These are phyloP conservation scores for Drosophila pandora DNA, from an alignment of 1,140 invertebrate species.

Conservation along the genomic window DNA sequence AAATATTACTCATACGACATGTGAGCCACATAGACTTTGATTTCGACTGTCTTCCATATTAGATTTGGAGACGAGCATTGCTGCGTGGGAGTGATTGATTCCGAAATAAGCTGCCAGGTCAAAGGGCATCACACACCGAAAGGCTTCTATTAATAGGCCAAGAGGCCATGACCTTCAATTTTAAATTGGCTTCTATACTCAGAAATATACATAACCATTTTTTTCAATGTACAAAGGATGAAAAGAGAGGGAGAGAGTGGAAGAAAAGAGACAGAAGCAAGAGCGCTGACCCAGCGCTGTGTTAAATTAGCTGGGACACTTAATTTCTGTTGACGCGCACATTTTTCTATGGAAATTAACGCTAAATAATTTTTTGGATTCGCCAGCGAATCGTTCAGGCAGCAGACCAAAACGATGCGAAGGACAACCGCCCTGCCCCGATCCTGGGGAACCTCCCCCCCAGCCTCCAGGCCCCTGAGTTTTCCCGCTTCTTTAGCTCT, in stretches of 20 bases:
- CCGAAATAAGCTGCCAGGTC: neutral
- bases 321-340: slow-evolving; percentile 82
- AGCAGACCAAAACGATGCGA: slow-evolving; percentile 16
- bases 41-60: neutral
- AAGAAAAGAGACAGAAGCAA: slow-evolving; percentile 12
- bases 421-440: neutral
- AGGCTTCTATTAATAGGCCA: neutral
- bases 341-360: slow-evolving; percentile 82
- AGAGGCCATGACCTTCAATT: neutral
- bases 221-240: neutral
- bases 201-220: neutral
- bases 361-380: slow-evolving; percentile 80
- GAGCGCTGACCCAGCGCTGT: slow-evolving; percentile 58
- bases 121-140: neutral
- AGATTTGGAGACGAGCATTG: neutral
- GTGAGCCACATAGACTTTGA: neutral
- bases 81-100: neutral
- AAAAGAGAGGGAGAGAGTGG: neutral
- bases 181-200: neutral
- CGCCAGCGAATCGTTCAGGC: slow-evolving; percentile 52
- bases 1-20: neutral
- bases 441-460: neutral
- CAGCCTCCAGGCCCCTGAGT: neutral
- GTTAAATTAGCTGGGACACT: slow-evolving; percentile 82
- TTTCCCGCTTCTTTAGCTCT: slow-evolving; percentile 6